Conservation (phyloP, 2,113 vertebrate genomes). For the Salminus brasiliensis region DNA sequence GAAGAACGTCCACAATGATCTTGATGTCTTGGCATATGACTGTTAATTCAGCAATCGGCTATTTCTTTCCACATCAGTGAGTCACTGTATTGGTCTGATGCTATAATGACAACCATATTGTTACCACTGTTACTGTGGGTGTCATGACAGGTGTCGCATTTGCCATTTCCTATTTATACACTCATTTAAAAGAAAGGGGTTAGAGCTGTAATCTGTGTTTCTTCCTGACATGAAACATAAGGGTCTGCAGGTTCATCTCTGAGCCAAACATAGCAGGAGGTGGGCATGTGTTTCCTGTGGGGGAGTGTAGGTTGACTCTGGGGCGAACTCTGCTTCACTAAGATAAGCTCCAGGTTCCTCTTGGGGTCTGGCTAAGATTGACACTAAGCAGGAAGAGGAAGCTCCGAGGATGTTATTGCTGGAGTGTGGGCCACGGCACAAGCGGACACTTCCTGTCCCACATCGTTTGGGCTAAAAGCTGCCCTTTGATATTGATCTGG, state of each 20-base stretch:
- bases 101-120: no score
- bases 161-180: background rate
- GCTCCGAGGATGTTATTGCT: slow-evolving; percentile 33
- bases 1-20: no score
- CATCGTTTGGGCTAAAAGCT: background rate
- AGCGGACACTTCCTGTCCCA: slow-evolving; percentile 54
- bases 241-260: slow-evolving; percentile 27
- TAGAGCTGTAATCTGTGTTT: slow-evolving; percentile 28
- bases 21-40: no score
- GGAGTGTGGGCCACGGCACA: slow-evolving; percentile 31
- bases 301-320: slow-evolving; percentile 13
- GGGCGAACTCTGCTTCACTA: slow-evolving; percentile 56
- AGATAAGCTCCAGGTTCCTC: slow-evolving; percentile 69
- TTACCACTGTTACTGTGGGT: background rate
- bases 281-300: slow-evolving; percentile 57
- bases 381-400: slow-evolving; percentile 68
- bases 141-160: background rate
- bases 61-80: no score
- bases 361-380: slow-evolving; percentile 40
- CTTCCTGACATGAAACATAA: slow-evolving; percentile 44
- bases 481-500: background rate
- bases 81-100: no score
- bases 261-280: slow-evolving; percentile 31
- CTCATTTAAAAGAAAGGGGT: background rate
- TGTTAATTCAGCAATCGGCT: no score